Conservation (phyloP, 2,888 invertebrate species). For the Didymodactylos carnosus region DNA sequence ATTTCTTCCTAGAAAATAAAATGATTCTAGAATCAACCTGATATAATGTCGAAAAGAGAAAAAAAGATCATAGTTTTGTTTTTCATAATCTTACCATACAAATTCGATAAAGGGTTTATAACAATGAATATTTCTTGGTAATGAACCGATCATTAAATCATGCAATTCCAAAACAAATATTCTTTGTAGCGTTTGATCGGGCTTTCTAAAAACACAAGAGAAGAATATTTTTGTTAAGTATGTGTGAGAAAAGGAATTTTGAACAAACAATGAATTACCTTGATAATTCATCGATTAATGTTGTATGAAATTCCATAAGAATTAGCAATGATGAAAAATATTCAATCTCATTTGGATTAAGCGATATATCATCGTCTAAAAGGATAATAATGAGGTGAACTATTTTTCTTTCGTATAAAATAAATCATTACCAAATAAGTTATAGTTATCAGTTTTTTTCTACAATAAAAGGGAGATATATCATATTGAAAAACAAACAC, state of each 20-base stretch:
- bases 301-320: not conserved
- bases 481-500: too few species aligned
- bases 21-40: not conserved
- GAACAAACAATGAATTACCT: too few species aligned
- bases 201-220: too few species aligned
- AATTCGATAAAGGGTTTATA: not conserved
- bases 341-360: not conserved
- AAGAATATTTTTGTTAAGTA: too few species aligned
- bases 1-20: not conserved
- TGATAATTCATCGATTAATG: not conserved
- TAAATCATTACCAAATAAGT: too few species aligned
- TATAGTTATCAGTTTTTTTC: too few species aligned
- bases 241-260: too few species aligned
- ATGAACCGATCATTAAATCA: not conserved
- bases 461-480: too few species aligned
- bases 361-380: not conserved
- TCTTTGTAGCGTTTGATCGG: not conserved
- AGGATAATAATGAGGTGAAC: too few species aligned
- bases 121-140: not conserved
- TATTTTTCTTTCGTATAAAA: too few species aligned
- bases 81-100: not conserved
- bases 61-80: too few species aligned
- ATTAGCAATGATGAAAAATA: not conserved
- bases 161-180: not conserved
- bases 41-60: not conserved